These are phyloP conservation scores for Sphaeridia pumilis DNA, from an alignment of 2,888 invertebrate species.

Conservation along the genomic window DNA sequence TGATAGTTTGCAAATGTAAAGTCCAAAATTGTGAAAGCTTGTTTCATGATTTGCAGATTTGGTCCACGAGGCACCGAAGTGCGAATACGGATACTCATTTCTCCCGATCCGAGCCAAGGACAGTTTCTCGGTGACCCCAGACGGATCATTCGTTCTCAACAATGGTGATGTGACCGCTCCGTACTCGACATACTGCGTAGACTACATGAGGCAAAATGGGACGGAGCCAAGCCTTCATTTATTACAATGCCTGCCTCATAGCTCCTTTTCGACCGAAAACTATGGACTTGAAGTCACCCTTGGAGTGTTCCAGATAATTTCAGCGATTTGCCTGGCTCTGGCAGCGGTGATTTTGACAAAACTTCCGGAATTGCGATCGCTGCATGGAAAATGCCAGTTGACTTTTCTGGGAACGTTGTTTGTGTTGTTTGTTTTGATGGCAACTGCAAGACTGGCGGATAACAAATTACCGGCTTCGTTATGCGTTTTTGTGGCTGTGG, in stretches of 20 bases:
- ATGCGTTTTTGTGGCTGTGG: conserved; percentile 33
- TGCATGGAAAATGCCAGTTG: conserved; percentile 35
- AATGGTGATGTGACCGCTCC: conserved; percentile 14
- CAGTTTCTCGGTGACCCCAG: conserved; percentile 16
- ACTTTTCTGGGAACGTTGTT: conserved; percentile 35
- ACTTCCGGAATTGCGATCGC: conserved; percentile 30
- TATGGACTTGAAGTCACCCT: background rate
- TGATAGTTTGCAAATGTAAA: no score
- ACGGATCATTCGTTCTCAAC: conserved; percentile 21
- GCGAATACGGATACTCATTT: conserved; percentile 23
- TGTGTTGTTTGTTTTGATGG: conserved; percentile 28
- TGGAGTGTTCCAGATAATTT: conserved; percentile 27
- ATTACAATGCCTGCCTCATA: conserved; percentile 20
- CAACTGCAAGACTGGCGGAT: conserved; percentile 26
- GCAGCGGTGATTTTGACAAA: conserved; percentile 33
- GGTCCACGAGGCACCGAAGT: conserved; percentile 27
- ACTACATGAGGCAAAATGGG: conserved; percentile 23
- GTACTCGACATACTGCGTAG: conserved; percentile 31
- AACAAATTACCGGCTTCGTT: conserved; percentile 20
- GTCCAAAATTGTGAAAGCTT: no score
- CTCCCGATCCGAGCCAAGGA: conserved; percentile 9
- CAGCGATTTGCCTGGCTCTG: conserved; percentile 31
- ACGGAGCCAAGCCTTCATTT: conserved; percentile 16
- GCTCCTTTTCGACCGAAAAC: no score
- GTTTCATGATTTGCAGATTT: conserved; percentile 23